phyloP scores from a whole-genome alignment of 2,888 invertebrate genomes.

The Bugula neritina region DNA sequence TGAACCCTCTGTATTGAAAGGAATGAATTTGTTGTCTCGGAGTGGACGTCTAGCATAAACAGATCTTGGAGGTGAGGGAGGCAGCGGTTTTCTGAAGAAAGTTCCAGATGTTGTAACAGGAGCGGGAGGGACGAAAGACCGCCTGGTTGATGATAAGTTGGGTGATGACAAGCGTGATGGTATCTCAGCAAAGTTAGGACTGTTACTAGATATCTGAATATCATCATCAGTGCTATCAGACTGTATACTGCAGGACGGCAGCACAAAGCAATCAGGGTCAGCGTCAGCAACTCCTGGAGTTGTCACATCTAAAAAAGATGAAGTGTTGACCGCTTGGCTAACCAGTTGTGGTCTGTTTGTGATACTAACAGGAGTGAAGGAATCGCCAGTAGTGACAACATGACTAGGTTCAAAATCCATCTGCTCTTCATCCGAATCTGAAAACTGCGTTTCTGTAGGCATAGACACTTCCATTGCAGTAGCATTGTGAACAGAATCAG shows the following conservation, averaged over 20 bases:
- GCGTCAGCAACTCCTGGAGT: not conserved
- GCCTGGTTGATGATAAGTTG: conserved; percentile 8
- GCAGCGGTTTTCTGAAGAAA: not conserved
- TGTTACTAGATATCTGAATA: not conserved
- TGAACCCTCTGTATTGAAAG: not conserved
- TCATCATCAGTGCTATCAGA: not conserved
- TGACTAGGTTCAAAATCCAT: conserved; percentile 17
- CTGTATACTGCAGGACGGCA: not conserved
- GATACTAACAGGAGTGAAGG: not conserved
- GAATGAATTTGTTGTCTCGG: not conserved
- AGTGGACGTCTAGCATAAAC: conserved; percentile 10
- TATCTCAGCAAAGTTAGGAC: not conserved
- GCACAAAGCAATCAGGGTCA: not conserved
- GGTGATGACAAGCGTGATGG: conserved; percentile 10
- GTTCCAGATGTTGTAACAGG: not conserved
- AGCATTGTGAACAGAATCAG: not conserved
- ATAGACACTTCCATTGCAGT: not conserved
- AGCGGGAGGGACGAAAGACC: conserved; percentile 8
- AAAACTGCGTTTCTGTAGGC: not conserved
- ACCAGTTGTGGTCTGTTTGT: not conserved
- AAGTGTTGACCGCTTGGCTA: conserved; percentile 16
- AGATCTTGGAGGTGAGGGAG: conserved; percentile 9
- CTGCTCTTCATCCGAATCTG: not conserved
- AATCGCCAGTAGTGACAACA: not conserved
- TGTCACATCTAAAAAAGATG: conserved; percentile 24